Evolutionary conservation across 2,113 vertebrate species (phyloP).

Genomic region (Lepus timidus): DNA sequence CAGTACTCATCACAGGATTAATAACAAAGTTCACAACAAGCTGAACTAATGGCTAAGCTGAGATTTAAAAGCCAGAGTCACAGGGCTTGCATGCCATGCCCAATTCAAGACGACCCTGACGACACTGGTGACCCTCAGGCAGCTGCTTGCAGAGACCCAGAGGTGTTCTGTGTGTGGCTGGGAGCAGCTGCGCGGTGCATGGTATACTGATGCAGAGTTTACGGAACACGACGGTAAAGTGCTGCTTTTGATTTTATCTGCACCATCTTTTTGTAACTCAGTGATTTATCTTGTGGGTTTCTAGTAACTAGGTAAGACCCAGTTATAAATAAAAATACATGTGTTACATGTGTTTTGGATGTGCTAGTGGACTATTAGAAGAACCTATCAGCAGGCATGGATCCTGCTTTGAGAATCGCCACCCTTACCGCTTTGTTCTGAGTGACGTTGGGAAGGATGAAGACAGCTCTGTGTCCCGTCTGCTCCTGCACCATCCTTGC

Average conservation of each 20-base stretch:
- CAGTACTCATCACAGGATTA: not conserved
- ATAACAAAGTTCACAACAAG: not conserved
- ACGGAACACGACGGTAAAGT: not conserved
- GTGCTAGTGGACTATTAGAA: not conserved
- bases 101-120: not conserved
- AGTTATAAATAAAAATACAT: constrained; percentile 10
- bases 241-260: not conserved
- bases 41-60: not conserved
- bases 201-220: not conserved
- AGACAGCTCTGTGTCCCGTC: not conserved
- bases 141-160: not conserved
- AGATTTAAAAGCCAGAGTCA: not conserved
- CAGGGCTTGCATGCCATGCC: not conserved
- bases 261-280: not conserved
- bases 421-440: not conserved
- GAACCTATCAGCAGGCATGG: not conserved
- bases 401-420: not conserved
- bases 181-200: not conserved
- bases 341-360: not conserved
- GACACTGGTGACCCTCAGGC: not conserved
- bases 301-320: not conserved
- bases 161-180: not conserved
- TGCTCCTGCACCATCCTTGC: not conserved
- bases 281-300: constrained; percentile 27
- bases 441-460: not conserved